Evolutionary conservation across 2,113 vertebrate species (phyloP).

Genomic region (Chinchilla lanigera): DNA sequence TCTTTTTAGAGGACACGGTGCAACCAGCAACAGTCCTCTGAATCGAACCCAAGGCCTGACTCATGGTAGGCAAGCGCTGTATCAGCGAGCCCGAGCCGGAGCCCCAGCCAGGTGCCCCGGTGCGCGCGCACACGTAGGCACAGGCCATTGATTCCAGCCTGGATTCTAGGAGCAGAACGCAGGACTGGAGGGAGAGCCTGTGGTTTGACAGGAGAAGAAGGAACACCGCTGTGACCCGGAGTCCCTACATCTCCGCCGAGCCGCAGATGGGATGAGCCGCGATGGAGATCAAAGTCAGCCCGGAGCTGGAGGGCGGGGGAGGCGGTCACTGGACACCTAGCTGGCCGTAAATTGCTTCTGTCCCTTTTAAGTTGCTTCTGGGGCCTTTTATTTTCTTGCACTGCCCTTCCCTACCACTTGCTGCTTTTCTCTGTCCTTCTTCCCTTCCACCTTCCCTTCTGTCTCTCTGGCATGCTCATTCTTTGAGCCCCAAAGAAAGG

Average conservation of each 20-base stretch:
- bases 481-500: conserved; percentile 36
- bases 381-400: conserved; percentile 29
- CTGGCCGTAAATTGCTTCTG: conserved; percentile 54
- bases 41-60: background rate
- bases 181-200: background rate
- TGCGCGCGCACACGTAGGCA: background rate
- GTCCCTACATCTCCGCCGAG: conserved; percentile 35
- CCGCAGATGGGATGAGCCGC: conserved; percentile 54
- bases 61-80: background rate
- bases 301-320: background rate
- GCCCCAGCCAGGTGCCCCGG: no score
- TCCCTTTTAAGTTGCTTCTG: conserved; percentile 60
- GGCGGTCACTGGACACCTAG: background rate
- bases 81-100: no score
- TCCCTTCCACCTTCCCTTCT: background rate
- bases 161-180: background rate
- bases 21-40: background rate
- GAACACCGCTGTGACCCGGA: conserved; percentile 31
- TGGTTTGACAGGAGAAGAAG: background rate
- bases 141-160: background rate
- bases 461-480: background rate
- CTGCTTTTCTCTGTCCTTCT: conserved; percentile 3
- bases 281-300: conserved; percentile 70
- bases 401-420: background rate
- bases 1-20: background rate